Percentiles rank a stretch among this genome's conserved stretches.
Conservation (phyloP, 2,113 vertebrate genomes). For the Myocastor coypus region DNA sequence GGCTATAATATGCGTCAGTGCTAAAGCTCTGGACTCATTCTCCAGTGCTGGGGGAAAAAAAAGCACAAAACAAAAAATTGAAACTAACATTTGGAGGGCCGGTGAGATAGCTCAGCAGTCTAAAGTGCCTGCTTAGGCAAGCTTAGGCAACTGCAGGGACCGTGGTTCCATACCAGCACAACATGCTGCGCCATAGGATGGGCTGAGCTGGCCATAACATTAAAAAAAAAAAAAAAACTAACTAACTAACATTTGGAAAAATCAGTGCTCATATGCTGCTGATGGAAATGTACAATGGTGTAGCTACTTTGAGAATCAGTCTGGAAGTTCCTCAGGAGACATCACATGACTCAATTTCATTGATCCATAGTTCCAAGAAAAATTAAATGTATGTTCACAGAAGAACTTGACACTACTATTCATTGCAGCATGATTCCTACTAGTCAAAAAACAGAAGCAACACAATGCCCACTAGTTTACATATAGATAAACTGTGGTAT, state of each 20-base stretch:
- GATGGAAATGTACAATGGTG: background rate
- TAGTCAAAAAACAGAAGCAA: background rate
- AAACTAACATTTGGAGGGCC: too few species aligned
- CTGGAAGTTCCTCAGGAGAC: background rate
- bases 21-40: background rate
- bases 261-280: background rate
- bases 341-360: background rate
- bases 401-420: background rate
- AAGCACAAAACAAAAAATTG: background rate
- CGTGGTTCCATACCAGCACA: too few species aligned
- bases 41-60: background rate
- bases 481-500: background rate
- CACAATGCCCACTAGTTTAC: background rate
- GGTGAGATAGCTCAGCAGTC: too few species aligned
- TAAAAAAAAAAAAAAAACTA: too few species aligned
- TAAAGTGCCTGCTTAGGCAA: too few species aligned
- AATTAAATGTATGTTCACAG: background rate
- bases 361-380: background rate
- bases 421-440: background rate
- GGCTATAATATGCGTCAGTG: background rate
- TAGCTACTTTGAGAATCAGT: background rate
- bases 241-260: background rate
- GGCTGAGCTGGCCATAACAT: too few species aligned
- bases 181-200: too few species aligned
- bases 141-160: too few species aligned